phyloP scores from a whole-genome alignment of 2,797 vertebrate genomes.

The Aldrovandia affinis region DNA sequence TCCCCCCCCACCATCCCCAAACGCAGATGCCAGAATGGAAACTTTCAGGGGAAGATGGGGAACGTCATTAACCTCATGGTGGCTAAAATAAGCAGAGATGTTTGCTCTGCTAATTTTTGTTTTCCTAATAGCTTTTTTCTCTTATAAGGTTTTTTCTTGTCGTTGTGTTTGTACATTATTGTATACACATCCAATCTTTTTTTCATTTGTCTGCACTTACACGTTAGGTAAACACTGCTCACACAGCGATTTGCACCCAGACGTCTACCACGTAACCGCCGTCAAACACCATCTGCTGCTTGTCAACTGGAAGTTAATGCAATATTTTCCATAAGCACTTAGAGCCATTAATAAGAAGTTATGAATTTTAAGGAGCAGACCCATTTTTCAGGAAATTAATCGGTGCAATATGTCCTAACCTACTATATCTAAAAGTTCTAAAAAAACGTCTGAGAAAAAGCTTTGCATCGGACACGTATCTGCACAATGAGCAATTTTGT shows the following conservation, averaged over 20 bases:
- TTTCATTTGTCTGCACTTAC: not conserved
- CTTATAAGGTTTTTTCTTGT: not conserved
- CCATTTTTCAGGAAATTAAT: not conserved
- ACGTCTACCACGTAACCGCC: not conserved
- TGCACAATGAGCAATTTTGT: not conserved
- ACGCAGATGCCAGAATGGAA: slow-evolving; percentile 64
- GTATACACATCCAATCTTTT: slow-evolving; percentile 55
- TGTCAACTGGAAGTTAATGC: not conserved
- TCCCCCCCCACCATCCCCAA: not conserved
- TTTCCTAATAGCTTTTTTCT: not conserved
- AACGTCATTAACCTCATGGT: slow-evolving; percentile 62
- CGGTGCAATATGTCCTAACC: not conserved
- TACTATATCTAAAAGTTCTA: no score
- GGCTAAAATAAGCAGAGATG: slow-evolving; percentile 62
- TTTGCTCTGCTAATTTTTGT: not conserved
- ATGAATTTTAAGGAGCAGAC: not conserved
- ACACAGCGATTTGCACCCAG: not conserved
- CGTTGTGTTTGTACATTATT: slow-evolving; percentile 47
- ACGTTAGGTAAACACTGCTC: not conserved
- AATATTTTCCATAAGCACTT: not conserved
- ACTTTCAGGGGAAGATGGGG: slow-evolving; percentile 61
- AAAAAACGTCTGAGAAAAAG: not conserved
- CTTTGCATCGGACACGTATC: not conserved
- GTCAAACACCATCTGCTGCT: not conserved
- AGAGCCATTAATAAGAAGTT: not conserved